Evolutionary conservation across 2,797 vertebrate species (phyloP).

Genomic region (Argentina silus): DNA sequence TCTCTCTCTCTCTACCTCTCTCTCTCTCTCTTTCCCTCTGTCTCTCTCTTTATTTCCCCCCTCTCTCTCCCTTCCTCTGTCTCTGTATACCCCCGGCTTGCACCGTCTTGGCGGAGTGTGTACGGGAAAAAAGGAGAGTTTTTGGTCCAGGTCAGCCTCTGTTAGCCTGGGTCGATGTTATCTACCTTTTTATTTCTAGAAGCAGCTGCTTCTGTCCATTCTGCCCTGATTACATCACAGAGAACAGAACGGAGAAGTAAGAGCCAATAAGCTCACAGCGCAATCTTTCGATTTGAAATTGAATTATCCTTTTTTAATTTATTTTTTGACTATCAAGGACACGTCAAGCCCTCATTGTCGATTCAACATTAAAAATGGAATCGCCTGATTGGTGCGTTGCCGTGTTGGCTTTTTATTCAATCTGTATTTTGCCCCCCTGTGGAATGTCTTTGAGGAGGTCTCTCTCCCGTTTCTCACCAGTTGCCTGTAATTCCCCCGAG

Average conservation of each 20-base stretch:
- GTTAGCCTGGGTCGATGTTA: constrained; percentile 30
- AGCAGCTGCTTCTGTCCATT: constrained; percentile 63
- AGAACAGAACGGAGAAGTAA: constrained; percentile 55
- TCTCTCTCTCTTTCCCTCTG: not conserved
- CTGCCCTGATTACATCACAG: constrained; percentile 53
- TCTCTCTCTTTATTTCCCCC: no score
- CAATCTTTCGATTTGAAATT: no score
- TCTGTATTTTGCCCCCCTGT: not conserved
- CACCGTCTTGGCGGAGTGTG: constrained; percentile 20
- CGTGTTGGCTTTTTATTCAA: not conserved
- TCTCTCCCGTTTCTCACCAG: not conserved
- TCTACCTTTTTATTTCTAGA: constrained; percentile 64
- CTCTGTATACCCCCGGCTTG: not conserved
- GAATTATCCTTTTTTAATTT: constrained; percentile 32
- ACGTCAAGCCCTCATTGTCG: not conserved
- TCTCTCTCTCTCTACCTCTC: no score
- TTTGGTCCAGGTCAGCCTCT: constrained; percentile 44
- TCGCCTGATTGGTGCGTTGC: not conserved
- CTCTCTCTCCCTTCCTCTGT: not conserved
- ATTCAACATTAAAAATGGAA: not conserved
- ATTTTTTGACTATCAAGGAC: not conserved
- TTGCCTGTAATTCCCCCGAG: constrained; percentile 27
- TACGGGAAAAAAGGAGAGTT: constrained; percentile 12
- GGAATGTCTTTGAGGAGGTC: not conserved
- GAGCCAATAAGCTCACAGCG: constrained; percentile 45